Evolutionary conservation across 2,888 invertebrate genomes (phyloP).

Genomic region (Slavum lentiscoides): DNA sequence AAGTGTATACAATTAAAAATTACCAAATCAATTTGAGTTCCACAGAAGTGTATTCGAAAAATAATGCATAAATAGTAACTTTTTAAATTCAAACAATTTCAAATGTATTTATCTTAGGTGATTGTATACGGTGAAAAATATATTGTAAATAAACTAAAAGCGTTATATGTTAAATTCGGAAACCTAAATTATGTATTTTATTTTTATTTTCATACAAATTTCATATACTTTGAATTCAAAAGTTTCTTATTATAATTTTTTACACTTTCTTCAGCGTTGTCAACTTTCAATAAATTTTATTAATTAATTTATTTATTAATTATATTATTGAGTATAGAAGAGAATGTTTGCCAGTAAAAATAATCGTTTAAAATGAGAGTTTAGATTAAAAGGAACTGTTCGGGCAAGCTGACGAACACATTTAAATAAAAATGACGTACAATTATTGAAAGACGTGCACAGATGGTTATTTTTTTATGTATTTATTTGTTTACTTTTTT

Average conservation of each 20-base stretch:
- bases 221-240: too few relatives aligned
- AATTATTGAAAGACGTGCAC: conserved; percentile 32
- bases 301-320: too few relatives aligned
- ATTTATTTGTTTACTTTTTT: background rate
- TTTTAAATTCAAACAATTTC: background rate
- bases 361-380: conserved; percentile 32
- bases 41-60: background rate
- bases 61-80: background rate
- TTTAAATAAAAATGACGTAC: conserved; percentile 40
- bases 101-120: background rate
- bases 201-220: too few relatives aligned
- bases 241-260: too few relatives aligned
- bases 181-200: too few relatives aligned
- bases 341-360: conserved; percentile 9
- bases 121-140: too few relatives aligned
- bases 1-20: background rate
- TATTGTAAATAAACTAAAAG: too few relatives aligned
- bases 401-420: conserved; percentile 39
- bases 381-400: conserved; percentile 36
- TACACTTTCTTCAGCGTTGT: too few relatives aligned
- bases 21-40: background rate
- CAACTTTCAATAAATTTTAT: too few relatives aligned
- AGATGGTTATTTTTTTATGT: conserved; percentile 5
- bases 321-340: too few relatives aligned
- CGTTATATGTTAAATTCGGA: too few relatives aligned